Base-by-base conservation (phyloP, 92 coral and sea anemone genomes). In the Metridium senile region DNA sequence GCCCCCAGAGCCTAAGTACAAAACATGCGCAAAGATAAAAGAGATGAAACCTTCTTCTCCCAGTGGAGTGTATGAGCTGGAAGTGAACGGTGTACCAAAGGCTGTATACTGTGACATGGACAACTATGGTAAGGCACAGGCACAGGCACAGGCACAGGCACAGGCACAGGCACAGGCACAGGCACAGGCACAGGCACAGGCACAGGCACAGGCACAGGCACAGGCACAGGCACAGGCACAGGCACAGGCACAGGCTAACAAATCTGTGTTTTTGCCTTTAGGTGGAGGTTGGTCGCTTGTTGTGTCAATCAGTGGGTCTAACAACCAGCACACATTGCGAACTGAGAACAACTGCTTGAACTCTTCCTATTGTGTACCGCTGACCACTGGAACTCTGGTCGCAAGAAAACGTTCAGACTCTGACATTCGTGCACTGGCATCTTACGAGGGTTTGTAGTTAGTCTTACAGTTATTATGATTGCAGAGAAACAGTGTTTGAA, bases 251-350 rank as follows among this genome's bases (percentile, higher is more conserved):
- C n/a, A n/a, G 6, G 13, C 49, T 39, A 4, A 6, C 13, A 39
- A 4, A 39, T 13, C 6, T 39, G 13, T 6, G 8, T 29, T 26
- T 29, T 62, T 26, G 2, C 20, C 18, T 6, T 21, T 19, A 74
- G 80, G 54, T 23, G 80, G 80, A 74, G 80, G 80, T n/a, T 74
- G 80, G 80, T 21, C 80, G 6, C 80, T 74, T 11, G 80, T 62
- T 20, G 56, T 74, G 53, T 61, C 70, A n/a, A 74, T 74, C 35
- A 74, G 70, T 22, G 9, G 28, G 20, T 35, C 62, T 1, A 16
- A 74, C 34, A 61, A n/a, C 26, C n/a, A 74, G 10, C 80, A 74
- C 22, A 32, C 31, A 3, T 30, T 61, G 23, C 25, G 80, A 74
- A 62, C 68, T 22, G 61, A 35, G 31, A 61, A 74, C 58, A 74